Percentiles rank a stretch among this genome's conserved stretches.
These are phyloP conservation scores for Protomyctophum bolini DNA, from an alignment of 2,113 vertebrate genomes.

Conservation along the genomic window DNA sequence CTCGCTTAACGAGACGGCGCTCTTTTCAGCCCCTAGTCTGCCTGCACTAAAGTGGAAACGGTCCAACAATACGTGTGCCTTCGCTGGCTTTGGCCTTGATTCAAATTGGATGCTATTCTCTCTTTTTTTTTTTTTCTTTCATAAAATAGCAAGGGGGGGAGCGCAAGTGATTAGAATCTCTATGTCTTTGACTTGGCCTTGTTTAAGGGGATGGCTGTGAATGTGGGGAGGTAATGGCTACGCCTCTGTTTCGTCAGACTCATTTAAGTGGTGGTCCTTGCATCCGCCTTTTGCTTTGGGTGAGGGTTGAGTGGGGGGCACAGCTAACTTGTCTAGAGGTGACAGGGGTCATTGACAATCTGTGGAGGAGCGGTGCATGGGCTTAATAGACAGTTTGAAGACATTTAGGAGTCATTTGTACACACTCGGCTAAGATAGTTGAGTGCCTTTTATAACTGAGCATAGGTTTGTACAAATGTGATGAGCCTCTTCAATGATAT, in stretches of 20 bases:
- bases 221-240: conserved; percentile 76
- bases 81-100: conserved; percentile 70
- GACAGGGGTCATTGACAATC: conserved; percentile 49
- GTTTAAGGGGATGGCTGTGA: conserved; percentile 74
- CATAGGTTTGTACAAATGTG: too few relatives aligned
- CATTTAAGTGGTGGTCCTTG: conserved; percentile 58
- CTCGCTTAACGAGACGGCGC: conserved; percentile 76
- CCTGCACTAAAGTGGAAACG: conserved; percentile 76
- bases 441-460: too few relatives aligned
- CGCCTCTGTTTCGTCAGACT: conserved; percentile 66
- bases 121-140: conserved; percentile 73
- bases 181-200: conserved; percentile 73
- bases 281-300: conserved; percentile 50
- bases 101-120: conserved; percentile 75
- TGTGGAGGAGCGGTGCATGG: conserved; percentile 54
- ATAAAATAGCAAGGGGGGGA: conserved; percentile 66
- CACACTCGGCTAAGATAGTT: too few relatives aligned
- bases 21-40: conserved; percentile 70
- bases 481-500: too few relatives aligned
- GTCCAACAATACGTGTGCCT: conserved; percentile 78
- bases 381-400: conserved; percentile 37
- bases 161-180: conserved; percentile 78
- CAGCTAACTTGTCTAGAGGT: conserved; percentile 69
- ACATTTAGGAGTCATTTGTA: conserved; percentile 41
- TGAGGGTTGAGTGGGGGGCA: conserved; percentile 41